Conservation (phyloP, 2,888 invertebrate species). For the Eupithecia vulgata region DNA sequence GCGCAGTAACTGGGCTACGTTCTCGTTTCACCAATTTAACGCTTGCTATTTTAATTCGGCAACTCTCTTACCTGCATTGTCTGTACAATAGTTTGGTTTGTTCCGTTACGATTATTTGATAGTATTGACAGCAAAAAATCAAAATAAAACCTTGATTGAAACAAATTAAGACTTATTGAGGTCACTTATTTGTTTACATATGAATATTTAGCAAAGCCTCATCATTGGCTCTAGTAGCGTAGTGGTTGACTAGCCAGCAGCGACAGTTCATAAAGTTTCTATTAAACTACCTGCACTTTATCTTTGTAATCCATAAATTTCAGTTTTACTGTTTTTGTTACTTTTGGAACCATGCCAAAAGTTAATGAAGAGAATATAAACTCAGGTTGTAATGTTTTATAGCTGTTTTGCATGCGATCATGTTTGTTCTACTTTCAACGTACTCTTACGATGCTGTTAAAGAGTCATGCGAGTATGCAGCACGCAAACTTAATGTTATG, state of each 20-base stretch:
- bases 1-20: constrained; percentile 23
- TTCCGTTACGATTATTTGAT: background rate
- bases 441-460: constrained; percentile 12
- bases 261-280: background rate
- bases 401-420: constrained; percentile 16
- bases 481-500: constrained; percentile 3
- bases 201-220: background rate
- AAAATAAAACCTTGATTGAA: background rate
- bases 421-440: constrained; percentile 26
- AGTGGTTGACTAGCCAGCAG: background rate
- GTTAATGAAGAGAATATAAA: constrained; percentile 2
- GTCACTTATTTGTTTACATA: background rate
- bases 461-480: constrained; percentile 11
- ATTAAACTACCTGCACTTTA: background rate
- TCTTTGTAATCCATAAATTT: background rate
- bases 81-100: background rate
- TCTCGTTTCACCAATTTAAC: constrained; percentile 17
- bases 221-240: background rate
- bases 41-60: constrained; percentile 15
- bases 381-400: background rate
- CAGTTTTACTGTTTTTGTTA: background rate
- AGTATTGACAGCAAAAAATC: background rate
- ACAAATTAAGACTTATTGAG: background rate
- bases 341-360: constrained; percentile 10
- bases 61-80: background rate